A percentile compares a stretch with the other conserved stretches of the same genome.
phyloP scores from a whole-genome alignment of 2,888 invertebrate species.

The Pseudococcus longispinus region DNA sequence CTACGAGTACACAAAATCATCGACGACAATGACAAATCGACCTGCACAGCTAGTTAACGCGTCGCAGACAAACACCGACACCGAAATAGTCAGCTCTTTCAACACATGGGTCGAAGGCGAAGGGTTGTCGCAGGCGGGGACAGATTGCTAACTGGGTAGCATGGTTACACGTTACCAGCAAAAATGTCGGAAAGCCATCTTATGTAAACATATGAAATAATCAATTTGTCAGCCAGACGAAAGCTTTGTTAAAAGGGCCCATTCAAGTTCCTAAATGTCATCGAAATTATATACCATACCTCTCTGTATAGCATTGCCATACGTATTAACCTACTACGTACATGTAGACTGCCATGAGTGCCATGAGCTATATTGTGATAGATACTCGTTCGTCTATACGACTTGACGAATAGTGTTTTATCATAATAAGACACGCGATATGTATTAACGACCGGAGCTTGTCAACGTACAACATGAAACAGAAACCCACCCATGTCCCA shows the following conservation, averaged over 20 bases:
- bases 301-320: not conserved
- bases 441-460: not conserved
- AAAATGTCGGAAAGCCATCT: slow-evolving; percentile 40
- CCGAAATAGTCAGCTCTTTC: not conserved
- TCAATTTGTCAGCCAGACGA: slow-evolving; percentile 43
- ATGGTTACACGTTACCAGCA: not conserved
- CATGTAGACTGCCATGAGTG: not conserved
- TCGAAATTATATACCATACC: slow-evolving; percentile 37
- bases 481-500: too few relatives aligned
- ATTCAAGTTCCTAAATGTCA: slow-evolving; percentile 30
- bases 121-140: not conserved
- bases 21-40: slow-evolving; percentile 44
- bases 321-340: not conserved
- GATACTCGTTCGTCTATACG: not conserved
- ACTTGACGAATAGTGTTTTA: slow-evolving; percentile 23
- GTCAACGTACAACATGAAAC: not conserved
- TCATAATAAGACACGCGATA: slow-evolving; percentile 29
- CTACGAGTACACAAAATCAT: not conserved
- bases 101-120: not conserved
- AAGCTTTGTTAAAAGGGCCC: slow-evolving; percentile 6
- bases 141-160: not conserved
- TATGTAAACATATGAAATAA: slow-evolving; percentile 14
- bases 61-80: not conserved
- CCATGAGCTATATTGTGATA: not conserved
- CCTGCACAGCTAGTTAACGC: not conserved